A percentile compares a stretch with the other conserved stretches of the same genome.
Conservation (phyloP, 2,797 vertebrate genomes). For the Chanos chanos region DNA sequence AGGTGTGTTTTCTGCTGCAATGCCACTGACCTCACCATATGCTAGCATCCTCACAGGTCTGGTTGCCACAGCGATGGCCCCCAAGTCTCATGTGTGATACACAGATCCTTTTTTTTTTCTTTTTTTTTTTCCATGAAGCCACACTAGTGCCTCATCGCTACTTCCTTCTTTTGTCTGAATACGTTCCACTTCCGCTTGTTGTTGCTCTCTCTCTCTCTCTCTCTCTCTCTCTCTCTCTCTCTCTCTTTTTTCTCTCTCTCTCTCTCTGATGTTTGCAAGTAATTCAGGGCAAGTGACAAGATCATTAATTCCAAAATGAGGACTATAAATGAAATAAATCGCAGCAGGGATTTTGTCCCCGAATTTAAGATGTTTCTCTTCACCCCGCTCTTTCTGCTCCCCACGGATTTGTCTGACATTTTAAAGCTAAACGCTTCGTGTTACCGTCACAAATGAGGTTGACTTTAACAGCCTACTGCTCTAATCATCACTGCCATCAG, state of each 20-base stretch:
- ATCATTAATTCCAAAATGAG: constrained; percentile 8
- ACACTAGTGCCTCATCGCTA: constrained; percentile 13
- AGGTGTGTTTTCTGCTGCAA: neutral
- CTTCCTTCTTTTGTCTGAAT: neutral
- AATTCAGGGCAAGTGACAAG: neutral
- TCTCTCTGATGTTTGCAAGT: neutral
- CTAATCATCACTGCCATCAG: no score
- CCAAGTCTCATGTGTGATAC: neutral
- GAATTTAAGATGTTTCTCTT: neutral
- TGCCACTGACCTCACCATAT: constrained; percentile 2
- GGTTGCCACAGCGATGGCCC: constrained; percentile 3
- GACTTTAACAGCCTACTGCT: no score
- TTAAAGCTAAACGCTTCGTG: no score
- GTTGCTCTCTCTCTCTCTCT: neutral
- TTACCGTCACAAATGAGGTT: no score
- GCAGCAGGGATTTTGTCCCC: constrained; percentile 2
- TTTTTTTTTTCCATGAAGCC: constrained; percentile 4
- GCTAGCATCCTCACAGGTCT: constrained; percentile 4
- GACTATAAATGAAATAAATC: neutral
- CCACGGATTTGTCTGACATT: no score
- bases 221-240: neutral
- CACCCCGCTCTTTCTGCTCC: no score
- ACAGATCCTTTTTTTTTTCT: neutral
- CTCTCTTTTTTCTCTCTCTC: neutral
- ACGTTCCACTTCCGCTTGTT: neutral